Base-by-base conservation (phyloP, 2,888 invertebrate genomes). In the Pyrochroa serraticornis region DNA sequence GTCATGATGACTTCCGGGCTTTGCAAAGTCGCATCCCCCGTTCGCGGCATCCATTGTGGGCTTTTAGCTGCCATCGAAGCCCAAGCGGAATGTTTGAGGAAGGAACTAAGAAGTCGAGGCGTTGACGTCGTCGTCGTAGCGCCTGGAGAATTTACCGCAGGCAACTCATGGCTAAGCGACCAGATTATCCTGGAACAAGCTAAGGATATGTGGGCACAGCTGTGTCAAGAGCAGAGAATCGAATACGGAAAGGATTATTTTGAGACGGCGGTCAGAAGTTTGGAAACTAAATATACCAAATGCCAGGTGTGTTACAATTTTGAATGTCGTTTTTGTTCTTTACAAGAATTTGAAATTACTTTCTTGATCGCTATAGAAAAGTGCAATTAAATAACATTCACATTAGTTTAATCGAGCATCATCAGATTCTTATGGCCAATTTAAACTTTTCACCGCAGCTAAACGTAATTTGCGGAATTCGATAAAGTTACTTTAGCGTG, bases 101-200 rank as follows among this genome's bases (percentile, higher is more conserved):
- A 91, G 67, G 93, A 93, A 78, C 48, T 73, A 41, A 68, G 70
- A 58, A 64, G 47, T 48, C 86, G 92, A 74, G 90, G 91, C 43
- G 93, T 93, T 7, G 90, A 92, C 75, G 92, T 93, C 9, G 88
- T 91, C 44, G 85, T 92, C 14, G 89, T 94, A 34, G 92, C 93
- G 64, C 91, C 93, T 36, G 93, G 93, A 37, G 92, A 93, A 78
- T 91, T 89, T 70, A 87, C 92, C 6, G 89, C 91, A 0, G 92
- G 93, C 72, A 90, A 86, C 67, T 86, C 87, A 1, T 91, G 91
- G 91, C 79, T 91, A 7, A 86, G 85, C 12, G 89, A 91, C 65
- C 84, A 79, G 22, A 64, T 71, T 10, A 73, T 79, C 32, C 56
- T 77, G 7, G 76, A 77, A 47, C 83, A 89, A 80, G 92, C 92